A percentile compares a stretch with the other conserved stretches of the same genome.
phyloP scores from a whole-genome alignment of 2,888 invertebrate genomes.

The Lasioglossum figueresi region DNA sequence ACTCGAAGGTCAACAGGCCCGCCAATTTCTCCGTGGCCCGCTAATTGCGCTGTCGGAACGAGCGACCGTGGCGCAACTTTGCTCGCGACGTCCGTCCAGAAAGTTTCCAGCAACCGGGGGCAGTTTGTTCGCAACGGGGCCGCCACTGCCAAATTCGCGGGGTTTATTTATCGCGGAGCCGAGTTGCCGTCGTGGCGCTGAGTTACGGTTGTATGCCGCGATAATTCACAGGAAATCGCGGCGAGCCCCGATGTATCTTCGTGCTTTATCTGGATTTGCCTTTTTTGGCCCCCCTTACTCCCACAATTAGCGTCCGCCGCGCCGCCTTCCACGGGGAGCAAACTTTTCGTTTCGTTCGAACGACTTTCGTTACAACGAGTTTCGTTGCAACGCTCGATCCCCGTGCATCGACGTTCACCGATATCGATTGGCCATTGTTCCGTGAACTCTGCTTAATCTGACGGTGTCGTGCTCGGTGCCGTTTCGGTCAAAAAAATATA shows the following conservation, averaged over 20 bases:
- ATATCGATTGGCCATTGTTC: neutral
- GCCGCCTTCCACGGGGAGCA: neutral
- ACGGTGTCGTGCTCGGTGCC: too few species aligned
- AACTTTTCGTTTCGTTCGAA: neutral
- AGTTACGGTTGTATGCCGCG: slow-evolving; percentile 19
- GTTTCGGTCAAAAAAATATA: too few species aligned
- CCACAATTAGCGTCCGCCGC: neutral
- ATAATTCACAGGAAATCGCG: slow-evolving; percentile 30
- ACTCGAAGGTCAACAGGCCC: slow-evolving; percentile 3
- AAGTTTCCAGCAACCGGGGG: slow-evolving; percentile 3
- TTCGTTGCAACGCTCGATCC: neutral
- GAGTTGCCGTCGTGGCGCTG: slow-evolving; percentile 14
- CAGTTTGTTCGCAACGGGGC: slow-evolving; percentile 21
- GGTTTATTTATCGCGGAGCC: slow-evolving; percentile 47
- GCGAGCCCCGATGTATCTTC: slow-evolving; percentile 11
- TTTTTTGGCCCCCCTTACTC: neutral
- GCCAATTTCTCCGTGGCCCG: neutral
- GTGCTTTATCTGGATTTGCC: neutral
- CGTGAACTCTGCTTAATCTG: neutral
- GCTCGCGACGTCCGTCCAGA: slow-evolving; percentile 12
- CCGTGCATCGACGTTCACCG: neutral
- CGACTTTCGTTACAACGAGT: too few species aligned
- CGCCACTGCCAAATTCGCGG: slow-evolving; percentile 37
- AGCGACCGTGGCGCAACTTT: slow-evolving; percentile 29
- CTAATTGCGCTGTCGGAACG: slow-evolving; percentile 24